Base-by-base conservation (phyloP, 2,888 invertebrate species). In the Xanthorhoe spadicearia region DNA sequence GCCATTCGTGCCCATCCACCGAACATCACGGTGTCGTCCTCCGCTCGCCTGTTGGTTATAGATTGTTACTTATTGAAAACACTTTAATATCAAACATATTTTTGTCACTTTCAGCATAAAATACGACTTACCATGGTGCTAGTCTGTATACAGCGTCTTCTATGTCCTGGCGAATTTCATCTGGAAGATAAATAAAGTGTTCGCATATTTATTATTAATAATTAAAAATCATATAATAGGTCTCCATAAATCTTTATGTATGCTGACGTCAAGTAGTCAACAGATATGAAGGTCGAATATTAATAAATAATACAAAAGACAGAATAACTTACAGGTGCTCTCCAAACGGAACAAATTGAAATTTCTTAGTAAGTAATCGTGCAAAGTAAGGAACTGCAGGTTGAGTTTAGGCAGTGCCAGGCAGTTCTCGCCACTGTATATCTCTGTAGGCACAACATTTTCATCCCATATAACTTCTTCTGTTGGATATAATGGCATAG, bases 1-100 rank as follows among this genome's bases (percentile, higher is more conserved):
- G 99, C 99, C 99, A 99, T 99, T 70, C 99, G 94, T 0, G 99
- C 99, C 99, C 99, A 99, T 1, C 99, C 99, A 13, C 99, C 99
- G 90, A 98, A 99, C 79, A 97, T 96, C 0, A 96, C 95, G 60
- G 95, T 95, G 0, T 94, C 96, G 83, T 98, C 98, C 93, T 99
- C 99, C 0, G 98, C 94, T 84, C 95, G 95, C 97, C 97, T 97
- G 79, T 62, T 2, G 66, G 66, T 56, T 66, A 56, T 49, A 19
- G 10, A 6, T 7, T 48, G 5, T 48, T 48, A 48, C 48, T 6
- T 15, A 15, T 10, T 46, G 3, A 2, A 5, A 8, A 17, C 7
- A 48, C 2, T 13, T n/a, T 7, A 46, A 15, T 15, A 48, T 15
- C 4, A 48, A 15, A 48, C 17, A 17, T 48, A 48, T 15, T 48